Percentiles rank a stretch among this genome's conserved stretches.
phyloP scores from a whole-genome alignment of 2,113 vertebrate species.

The Apteryx owenii region DNA sequence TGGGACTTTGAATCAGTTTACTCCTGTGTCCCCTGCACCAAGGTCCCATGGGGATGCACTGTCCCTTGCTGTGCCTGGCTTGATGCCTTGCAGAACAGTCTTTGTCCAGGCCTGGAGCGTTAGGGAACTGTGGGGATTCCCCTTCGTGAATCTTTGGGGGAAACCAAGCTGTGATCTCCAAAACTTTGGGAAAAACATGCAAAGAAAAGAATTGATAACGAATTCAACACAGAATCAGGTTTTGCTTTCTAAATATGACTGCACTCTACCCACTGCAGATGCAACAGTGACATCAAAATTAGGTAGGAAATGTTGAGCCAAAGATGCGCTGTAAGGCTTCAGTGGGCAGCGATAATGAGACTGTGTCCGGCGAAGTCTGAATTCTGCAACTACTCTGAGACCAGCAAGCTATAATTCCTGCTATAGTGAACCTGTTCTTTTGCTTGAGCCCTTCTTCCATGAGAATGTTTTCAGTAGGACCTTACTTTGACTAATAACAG shows the following conservation, averaged over 20 bases:
- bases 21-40: neutral
- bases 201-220: neutral
- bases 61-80: fast-evolving
- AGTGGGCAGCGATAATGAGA: neutral
- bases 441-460: neutral
- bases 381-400: neutral
- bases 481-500: neutral
- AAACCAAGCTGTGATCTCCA: neutral
- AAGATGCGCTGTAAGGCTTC: neutral
- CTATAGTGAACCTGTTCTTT: neutral
- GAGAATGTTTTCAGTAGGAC: neutral
- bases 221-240: neutral
- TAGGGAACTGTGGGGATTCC: neutral
- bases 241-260: neutral
- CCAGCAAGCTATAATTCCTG: neutral
- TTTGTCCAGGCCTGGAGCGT: neutral
- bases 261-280: neutral
- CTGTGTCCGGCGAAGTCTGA: neutral
- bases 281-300: fast-evolving
- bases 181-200: neutral
- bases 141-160: neutral
- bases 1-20: neutral
- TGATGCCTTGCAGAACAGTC: neutral
- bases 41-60: neutral
- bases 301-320: neutral